Percentiles rank a stretch among this genome's conserved stretches.
Evolutionary conservation across 2,797 vertebrate species (phyloP).

Genomic region (Eleutherodactylus coqui): DNA sequence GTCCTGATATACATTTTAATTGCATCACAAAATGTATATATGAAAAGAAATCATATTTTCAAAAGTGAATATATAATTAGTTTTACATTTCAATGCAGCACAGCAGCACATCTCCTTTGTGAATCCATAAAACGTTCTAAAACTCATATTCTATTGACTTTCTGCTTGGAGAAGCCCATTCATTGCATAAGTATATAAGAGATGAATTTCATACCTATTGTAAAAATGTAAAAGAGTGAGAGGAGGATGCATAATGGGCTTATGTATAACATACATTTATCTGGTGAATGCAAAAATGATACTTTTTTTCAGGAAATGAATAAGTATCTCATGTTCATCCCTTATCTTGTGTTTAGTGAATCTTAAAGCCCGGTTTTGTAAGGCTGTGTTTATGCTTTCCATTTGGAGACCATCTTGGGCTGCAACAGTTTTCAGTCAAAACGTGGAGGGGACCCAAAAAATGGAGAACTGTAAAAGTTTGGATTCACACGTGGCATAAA

Average conservation of each 20-base stretch:
- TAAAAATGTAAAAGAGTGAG: constrained; percentile 60
- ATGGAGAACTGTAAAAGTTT: background rate
- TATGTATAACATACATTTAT: constrained; percentile 53
- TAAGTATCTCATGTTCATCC: constrained; percentile 47
- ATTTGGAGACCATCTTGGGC: background rate
- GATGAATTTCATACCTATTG: constrained; percentile 66
- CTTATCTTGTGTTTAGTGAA: constrained; percentile 28
- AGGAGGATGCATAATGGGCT: constrained; percentile 49
- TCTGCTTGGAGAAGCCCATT: constrained; percentile 63
- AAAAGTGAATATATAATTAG: constrained; percentile 66
- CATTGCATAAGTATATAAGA: constrained; percentile 63
- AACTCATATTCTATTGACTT: constrained; percentile 64
- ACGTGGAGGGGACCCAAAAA: background rate
- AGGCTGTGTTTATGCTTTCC: background rate
- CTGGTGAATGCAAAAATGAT: constrained; percentile 57
- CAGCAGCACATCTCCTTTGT: constrained; percentile 63
- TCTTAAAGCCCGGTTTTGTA: background rate
- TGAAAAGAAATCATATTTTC: constrained; percentile 62
- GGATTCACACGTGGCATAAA: background rate
- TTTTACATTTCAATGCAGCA: constrained; percentile 65
- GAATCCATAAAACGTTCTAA: constrained; percentile 58
- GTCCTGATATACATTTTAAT: constrained; percentile 64
- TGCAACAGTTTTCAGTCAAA: background rate
- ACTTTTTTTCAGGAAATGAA: constrained; percentile 47
- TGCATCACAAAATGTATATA: constrained; percentile 66